phyloP scores from a whole-genome alignment of 2,113 vertebrate genomes.

The Ornithorhynchus anatinus region DNA sequence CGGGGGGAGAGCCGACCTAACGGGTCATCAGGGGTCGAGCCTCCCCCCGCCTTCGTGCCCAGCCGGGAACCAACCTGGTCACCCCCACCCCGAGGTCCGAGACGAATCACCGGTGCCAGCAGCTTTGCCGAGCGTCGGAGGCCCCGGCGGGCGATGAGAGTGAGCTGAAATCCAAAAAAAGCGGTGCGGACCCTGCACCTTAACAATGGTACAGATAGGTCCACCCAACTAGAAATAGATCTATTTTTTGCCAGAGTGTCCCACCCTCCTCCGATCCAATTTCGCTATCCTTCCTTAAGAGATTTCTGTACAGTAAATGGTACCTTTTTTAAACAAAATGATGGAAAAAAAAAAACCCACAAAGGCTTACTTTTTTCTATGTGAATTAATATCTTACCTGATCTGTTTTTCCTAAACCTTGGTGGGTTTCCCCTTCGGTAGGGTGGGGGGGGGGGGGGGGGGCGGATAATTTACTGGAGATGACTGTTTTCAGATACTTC shows the following conservation, averaged over 20 bases:
- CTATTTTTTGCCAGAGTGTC: constrained; percentile 78
- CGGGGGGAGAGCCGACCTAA: constrained; percentile 45
- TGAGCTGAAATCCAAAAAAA: constrained; percentile 74
- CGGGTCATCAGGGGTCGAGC: constrained; percentile 37
- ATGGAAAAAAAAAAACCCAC: constrained; percentile 71
- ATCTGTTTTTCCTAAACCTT: constrained; percentile 79
- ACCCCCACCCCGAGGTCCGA: no score
- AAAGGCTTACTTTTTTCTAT: constrained; percentile 84
- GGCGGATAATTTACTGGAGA: constrained; percentile 86
- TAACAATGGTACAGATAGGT: constrained; percentile 80
- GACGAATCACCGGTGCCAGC: no score
- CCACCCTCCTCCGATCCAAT: constrained; percentile 71
- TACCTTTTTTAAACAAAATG: constrained; percentile 82
- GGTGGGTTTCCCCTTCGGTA: constrained; percentile 77
- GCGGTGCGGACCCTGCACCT: constrained; percentile 76
- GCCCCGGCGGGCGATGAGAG: no score
- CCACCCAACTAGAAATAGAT: constrained; percentile 74
- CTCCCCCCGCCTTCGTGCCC: no score
- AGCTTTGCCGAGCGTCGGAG: no score
- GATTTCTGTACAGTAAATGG: constrained; percentile 82
- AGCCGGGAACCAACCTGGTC: no score
- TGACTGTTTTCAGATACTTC: constrained; percentile 90
- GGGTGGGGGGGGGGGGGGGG: constrained; percentile 69
- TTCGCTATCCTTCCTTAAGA: constrained; percentile 80
- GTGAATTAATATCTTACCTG: constrained; percentile 81